A percentile compares a stretch with the other conserved stretches of the same genome.
Conservation (phyloP, 1,140 invertebrate genomes). For the Drosophila setifemur region DNA sequence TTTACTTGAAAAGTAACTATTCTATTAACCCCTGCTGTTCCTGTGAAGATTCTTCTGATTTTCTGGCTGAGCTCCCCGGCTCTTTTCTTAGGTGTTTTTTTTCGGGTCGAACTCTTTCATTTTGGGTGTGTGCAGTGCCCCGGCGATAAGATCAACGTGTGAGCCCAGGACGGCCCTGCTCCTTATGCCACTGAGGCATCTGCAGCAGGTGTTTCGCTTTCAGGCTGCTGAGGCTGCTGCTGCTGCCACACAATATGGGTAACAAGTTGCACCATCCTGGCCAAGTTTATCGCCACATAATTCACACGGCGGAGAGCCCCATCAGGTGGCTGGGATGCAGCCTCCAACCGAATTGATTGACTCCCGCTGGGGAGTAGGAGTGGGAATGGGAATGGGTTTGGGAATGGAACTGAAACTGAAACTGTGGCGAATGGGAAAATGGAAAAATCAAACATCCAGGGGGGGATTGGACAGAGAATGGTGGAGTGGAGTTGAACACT, state of each 20-base stretch:
- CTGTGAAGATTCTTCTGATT: slow-evolving; percentile 25
- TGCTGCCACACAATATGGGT: slow-evolving; percentile 71
- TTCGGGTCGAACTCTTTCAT: slow-evolving; percentile 58
- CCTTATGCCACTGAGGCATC: slow-evolving; percentile 57
- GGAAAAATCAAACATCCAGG: slow-evolving; percentile 46
- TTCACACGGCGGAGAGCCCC: slow-evolving; percentile 52
- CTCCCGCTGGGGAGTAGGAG: slow-evolving; percentile 33
- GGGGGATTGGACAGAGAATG: neutral
- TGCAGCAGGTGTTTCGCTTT: slow-evolving; percentile 77
- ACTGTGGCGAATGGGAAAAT: slow-evolving; percentile 57
- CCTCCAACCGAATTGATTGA: slow-evolving; percentile 64
- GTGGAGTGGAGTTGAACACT: no score
- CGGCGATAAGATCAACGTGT: slow-evolving; percentile 70
- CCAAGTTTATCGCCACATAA: slow-evolving; percentile 75
- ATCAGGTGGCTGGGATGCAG: slow-evolving; percentile 5
- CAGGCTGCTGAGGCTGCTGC: slow-evolving; percentile 36
- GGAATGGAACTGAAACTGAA: no score
- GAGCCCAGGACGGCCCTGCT: slow-evolving; percentile 26
- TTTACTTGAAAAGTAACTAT: neutral
- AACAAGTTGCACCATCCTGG: slow-evolving; percentile 72
- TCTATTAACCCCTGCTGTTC: neutral
- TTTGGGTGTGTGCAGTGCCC: slow-evolving; percentile 62
- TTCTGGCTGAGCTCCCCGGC: slow-evolving; percentile 11
- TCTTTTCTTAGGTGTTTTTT: slow-evolving; percentile 2
- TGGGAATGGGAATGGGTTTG: slow-evolving; percentile 18